phyloP scores from a whole-genome alignment of 2,888 invertebrate genomes.

The Parasteatoda lunata region DNA sequence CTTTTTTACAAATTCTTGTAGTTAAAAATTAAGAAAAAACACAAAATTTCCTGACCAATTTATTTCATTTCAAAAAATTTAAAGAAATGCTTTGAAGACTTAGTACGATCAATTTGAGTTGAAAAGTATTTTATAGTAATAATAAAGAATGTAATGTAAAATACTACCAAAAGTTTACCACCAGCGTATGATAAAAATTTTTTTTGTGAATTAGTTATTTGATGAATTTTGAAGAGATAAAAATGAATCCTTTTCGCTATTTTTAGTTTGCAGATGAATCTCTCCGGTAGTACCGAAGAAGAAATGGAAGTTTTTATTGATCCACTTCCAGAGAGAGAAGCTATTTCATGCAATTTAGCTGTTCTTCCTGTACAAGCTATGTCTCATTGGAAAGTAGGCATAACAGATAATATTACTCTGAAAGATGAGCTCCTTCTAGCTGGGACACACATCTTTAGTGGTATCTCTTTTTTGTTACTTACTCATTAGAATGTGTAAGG shows the following conservation, averaged over 20 bases:
- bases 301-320: slow-evolving; percentile 35
- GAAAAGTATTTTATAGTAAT: no score
- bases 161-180: no score
- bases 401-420: slow-evolving; percentile 44
- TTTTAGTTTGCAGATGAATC: slow-evolving; percentile 47
- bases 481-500: neutral
- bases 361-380: slow-evolving; percentile 42
- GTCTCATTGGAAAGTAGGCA: slow-evolving; percentile 49
- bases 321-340: slow-evolving; percentile 50
- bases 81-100: no score
- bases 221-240: no score
- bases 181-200: no score
- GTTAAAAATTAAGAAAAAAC: no score
- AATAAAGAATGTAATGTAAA: no score
- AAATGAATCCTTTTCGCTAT: neutral
- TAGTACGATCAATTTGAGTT: no score
- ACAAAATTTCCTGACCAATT: no score
- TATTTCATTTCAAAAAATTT: no score
- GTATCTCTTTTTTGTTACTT: neutral
- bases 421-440: slow-evolving; percentile 49
- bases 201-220: no score
- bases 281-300: slow-evolving; percentile 17
- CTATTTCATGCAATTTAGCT: slow-evolving; percentile 46
- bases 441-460: slow-evolving; percentile 51
- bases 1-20: no score